phyloP scores from a whole-genome alignment of 2,888 invertebrate genomes.

The Ophion slaviceki region DNA sequence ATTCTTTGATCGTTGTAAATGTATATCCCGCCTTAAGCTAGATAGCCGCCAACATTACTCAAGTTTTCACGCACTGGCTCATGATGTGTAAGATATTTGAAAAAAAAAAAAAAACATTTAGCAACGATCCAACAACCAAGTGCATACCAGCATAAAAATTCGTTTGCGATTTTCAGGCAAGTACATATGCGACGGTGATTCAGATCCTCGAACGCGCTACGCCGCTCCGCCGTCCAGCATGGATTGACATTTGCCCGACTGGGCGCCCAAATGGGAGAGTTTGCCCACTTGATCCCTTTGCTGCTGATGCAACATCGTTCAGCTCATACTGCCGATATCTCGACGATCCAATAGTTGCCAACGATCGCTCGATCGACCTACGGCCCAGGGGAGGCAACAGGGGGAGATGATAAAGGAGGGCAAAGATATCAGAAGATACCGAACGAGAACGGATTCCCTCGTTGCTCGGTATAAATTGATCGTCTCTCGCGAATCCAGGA shows the following conservation, averaged over 20 bases:
- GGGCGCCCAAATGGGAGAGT: conserved; percentile 78
- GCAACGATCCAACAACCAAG: neutral
- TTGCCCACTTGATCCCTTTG: conserved; percentile 75
- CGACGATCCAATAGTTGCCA: conserved; percentile 66
- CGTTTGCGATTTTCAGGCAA: conserved; percentile 84
- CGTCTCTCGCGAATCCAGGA: conserved; percentile 48
- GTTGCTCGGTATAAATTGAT: conserved; percentile 45
- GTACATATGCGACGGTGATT: conserved; percentile 93
- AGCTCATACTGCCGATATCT: conserved; percentile 77
- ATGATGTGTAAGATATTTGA: no score
- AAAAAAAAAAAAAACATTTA: neutral
- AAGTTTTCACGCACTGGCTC: no score
- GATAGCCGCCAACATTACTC: neutral
- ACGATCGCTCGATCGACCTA: conserved; percentile 57
- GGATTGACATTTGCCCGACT: conserved; percentile 80
- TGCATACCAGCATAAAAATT: neutral
- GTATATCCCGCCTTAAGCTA: no score
- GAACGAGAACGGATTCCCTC: conserved; percentile 66
- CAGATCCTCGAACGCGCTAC: conserved; percentile 84
- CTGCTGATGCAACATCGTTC: conserved; percentile 64
- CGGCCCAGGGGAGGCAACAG: conserved; percentile 58
- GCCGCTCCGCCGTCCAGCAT: conserved; percentile 83
- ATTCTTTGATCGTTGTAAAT: no score
- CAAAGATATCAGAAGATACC: conserved; percentile 69
- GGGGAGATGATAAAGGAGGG: neutral